These are phyloP conservation scores for Austrofundulus limnaeus DNA, from an alignment of 2,113 vertebrate species.

Conservation along the genomic window DNA sequence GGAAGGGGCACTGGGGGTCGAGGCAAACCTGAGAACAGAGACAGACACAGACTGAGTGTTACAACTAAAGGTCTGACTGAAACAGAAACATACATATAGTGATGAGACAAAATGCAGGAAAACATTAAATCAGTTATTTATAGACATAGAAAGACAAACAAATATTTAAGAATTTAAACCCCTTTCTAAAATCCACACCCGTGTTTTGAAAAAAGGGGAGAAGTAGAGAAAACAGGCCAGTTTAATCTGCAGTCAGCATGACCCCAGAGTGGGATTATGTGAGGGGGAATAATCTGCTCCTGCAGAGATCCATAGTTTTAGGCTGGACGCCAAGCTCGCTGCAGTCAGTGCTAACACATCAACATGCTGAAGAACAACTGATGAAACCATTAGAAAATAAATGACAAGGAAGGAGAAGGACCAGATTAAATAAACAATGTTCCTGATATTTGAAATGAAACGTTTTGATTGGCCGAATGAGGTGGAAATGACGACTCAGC, in stretches of 20 bases:
- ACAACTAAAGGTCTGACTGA: too few species aligned
- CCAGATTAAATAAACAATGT: slow-evolving; percentile 1
- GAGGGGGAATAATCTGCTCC: slow-evolving; percentile 68
- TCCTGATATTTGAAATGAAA: not conserved
- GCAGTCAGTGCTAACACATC: slow-evolving; percentile 17
- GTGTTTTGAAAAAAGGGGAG: too few species aligned
- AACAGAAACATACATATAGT: too few species aligned
- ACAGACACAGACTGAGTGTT: slow-evolving; percentile 1
- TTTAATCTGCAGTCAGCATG: slow-evolving; percentile 69
- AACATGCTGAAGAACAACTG: not conserved
- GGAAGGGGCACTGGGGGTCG: slow-evolving; percentile 75
- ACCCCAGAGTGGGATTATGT: slow-evolving; percentile 69
- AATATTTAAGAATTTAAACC: slow-evolving; percentile 58
- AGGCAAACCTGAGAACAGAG: slow-evolving; percentile 84
- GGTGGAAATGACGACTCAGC: not conserved
- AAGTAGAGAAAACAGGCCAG: slow-evolving; percentile 30
- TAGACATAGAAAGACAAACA: not conserved
- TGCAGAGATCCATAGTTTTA: slow-evolving; percentile 39
- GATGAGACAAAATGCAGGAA: not conserved
- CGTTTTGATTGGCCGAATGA: not conserved
- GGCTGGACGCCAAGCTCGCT: slow-evolving; percentile 1
- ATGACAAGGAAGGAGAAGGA: not conserved
- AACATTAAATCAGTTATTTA: not conserved
- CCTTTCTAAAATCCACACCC: slow-evolving; percentile 31
- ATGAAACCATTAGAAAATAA: slow-evolving; percentile 4